These are phyloP conservation scores for Byasa hedistus DNA, from an alignment of 2,888 invertebrate species.

Conservation along the genomic window DNA sequence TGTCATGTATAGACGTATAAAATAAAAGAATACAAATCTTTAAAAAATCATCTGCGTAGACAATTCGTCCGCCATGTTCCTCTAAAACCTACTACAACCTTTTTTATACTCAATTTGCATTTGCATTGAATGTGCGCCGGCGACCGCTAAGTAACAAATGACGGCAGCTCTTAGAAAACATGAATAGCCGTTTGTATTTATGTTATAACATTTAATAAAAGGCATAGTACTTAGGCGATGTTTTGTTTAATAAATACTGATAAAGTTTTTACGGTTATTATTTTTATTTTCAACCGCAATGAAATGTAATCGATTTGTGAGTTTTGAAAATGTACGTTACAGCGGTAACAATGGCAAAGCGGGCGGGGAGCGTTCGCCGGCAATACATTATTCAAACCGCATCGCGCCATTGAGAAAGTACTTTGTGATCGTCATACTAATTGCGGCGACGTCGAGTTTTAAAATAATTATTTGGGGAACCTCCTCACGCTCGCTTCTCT, in stretches of 20 bases:
- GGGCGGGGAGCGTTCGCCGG: constrained; percentile 38
- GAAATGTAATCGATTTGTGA: background rate
- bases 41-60: too few species aligned
- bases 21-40: too few species aligned
- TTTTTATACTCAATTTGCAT: constrained; percentile 23
- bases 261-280: too few species aligned
- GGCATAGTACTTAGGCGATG: too few species aligned
- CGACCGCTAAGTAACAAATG: background rate
- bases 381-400: constrained; percentile 74
- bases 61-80: too few species aligned
- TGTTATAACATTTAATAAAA: too few species aligned
- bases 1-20: too few species aligned
- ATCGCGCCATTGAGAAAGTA: constrained; percentile 77
- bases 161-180: background rate
- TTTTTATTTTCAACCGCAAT: background rate
- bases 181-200: too few species aligned
- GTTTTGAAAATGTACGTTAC: constrained; percentile 2
- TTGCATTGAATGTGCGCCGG: constrained; percentile 42
- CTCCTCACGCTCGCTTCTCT: constrained; percentile 32
- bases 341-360: constrained; percentile 7
- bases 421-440: constrained; percentile 76
- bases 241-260: too few species aligned
- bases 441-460: constrained; percentile 61
- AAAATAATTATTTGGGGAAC: constrained; percentile 54
- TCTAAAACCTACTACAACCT: too few species aligned